phyloP scores from a whole-genome alignment of 1,140 invertebrate species.

The Drosophila baimaii region DNA sequence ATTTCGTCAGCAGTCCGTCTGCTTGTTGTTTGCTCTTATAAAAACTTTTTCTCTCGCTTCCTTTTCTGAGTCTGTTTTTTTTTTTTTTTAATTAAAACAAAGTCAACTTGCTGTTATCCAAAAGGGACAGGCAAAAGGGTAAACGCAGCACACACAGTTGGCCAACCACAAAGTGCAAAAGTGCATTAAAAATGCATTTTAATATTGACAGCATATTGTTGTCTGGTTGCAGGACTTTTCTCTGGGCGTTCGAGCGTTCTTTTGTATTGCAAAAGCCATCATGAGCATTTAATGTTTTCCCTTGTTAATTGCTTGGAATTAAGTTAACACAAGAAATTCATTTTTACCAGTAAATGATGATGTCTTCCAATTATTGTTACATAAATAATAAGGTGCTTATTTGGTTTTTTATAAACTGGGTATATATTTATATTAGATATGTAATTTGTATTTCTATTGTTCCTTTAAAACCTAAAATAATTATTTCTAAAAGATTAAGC shows the following conservation, averaged over 20 bases:
- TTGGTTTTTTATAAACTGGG: too few relatives aligned
- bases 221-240: slow-evolving; percentile 4
- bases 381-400: background rate
- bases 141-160: slow-evolving; percentile 14
- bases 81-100: slow-evolving; percentile 70
- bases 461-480: too few relatives aligned
- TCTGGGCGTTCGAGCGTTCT: background rate
- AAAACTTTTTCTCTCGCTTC: slow-evolving; percentile 41
- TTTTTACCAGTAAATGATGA: background rate
- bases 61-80: slow-evolving; percentile 13
- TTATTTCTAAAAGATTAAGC: too few relatives aligned
- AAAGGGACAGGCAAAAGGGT: slow-evolving; percentile 1
- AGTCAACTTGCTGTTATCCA: slow-evolving; percentile 43
- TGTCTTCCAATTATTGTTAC: background rate
- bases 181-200: slow-evolving; percentile 65
- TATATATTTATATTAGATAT: too few relatives aligned
- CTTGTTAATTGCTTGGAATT: slow-evolving; percentile 3
- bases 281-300: slow-evolving; percentile 1
- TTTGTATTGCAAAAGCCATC: slow-evolving; percentile 1
- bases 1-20: slow-evolving; percentile 32
- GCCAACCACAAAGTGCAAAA: slow-evolving; percentile 57
- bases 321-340: background rate
- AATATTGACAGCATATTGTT: slow-evolving; percentile 49
- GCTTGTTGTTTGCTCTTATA: slow-evolving; percentile 39
- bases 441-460: too few relatives aligned